Evolutionary conservation across 2,888 invertebrate species (phyloP), one percentile per base, ranked within the genome.

Genomic region (Calephelis perditalis): DNA sequence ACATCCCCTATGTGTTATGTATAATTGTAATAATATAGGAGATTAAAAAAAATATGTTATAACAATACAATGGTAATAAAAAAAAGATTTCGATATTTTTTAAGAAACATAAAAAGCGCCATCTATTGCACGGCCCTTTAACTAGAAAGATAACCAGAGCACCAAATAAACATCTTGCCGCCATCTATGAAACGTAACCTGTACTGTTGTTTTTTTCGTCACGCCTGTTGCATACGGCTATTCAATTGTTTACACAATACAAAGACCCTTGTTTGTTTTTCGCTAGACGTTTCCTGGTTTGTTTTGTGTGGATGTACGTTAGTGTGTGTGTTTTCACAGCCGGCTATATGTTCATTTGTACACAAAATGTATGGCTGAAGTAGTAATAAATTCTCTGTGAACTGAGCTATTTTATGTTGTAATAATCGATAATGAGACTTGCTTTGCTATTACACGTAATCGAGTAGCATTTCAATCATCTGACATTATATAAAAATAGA

Each of bases 241-340:
- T 81, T 76, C 84, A 78, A 88, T 90, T 90, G 90, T 90, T 90
- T 89, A 90, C 87, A 85, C 86, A 89, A 86, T 77, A 88, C 87
- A 90, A 90, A 89, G 89, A 86, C 89, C 90, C 89, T 82, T 90
- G 90, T 90, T 90, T 90, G 89, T 88, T 90, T 89, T 90, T 87
- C 87, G 88, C 90, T 90, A 90, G 89, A 89, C 90, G 87, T 90
- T 90, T 90, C 89, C 90, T 90, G 90, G 90, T 89, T 87, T 88
- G 85, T 89, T 89, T 87, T 87, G 87, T 88, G 84, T 87, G 86
- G 80, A 65, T 64, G 59, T 59, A 61, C 62, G 62, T 62, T 60
- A 60, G 79, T 72, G 74, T 71, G 77, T 71, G 74, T 85, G 85
- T 88, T 87, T 89, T 86, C 82, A 86, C 88, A 87, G 87, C 85